Evolutionary conservation across 2,797 vertebrate genomes (phyloP), one percentile per base, ranked within the genome.

Genomic region (Cryptoblepharus egeriae): DNA sequence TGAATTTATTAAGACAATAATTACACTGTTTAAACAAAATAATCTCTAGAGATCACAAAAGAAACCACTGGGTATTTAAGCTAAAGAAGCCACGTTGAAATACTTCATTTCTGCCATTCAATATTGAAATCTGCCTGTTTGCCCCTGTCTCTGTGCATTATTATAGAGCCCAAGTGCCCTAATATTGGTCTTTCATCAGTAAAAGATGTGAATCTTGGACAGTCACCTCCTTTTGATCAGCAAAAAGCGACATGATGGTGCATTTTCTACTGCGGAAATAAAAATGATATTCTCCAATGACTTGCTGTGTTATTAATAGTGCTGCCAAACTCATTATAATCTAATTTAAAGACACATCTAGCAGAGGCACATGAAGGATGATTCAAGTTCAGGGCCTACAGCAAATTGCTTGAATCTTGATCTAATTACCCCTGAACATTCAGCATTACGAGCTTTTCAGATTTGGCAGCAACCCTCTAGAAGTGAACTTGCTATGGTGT

Each of bases 361-460:
- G 85, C 79, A 86, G 87, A 91, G 90, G 89, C 0, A 24, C 77
- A 82, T 91, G 85, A 94, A 88, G 87, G 86, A 90, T 89, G 63
- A 91, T 87, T 78, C 78, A 79, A 91, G 85, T 87, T 92, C 77
- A 90, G 83, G 55, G 63, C 71, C 67, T 79, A 73, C 74, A 91
- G 90, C 87, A 93, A 93, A 92, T 93, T 92, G 86, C 80, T 92
- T 57, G 72, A 88, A 77, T 90, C 80, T 92, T 92, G 79, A 91
- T 92, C 89, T 91, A 92, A 92, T 91, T 92, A 82, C 74, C 60
- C 87, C 86, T 45, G 90, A 85, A 77, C 16, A 87, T 82, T 57
- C 75, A 55, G 65, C 22, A 80, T 49, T 75, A 84, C 30, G 88
- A 83, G 61, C 0, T 0, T 79, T 80, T 80, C 60, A 0, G 5